Evolutionary conservation across 2,797 vertebrate genomes (phyloP).

Genomic region (Cuniculus paca): DNA sequence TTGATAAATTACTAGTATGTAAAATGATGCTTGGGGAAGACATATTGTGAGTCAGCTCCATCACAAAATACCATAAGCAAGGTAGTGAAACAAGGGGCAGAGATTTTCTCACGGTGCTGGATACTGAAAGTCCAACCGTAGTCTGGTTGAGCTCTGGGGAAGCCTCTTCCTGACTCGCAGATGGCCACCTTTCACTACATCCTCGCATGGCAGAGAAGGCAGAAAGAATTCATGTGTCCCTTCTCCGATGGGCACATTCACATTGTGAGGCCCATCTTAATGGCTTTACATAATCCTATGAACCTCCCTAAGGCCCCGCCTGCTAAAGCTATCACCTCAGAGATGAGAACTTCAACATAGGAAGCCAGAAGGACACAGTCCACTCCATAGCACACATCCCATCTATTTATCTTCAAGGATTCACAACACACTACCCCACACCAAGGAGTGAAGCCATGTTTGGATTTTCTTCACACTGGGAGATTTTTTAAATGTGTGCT

Average conservation of each 20-base stretch:
- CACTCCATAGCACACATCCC: fast-evolving
- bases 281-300: background rate
- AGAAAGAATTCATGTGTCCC: background rate
- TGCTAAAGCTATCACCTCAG: background rate
- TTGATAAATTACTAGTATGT: background rate
- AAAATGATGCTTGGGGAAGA: background rate
- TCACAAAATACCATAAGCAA: background rate
- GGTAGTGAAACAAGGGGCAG: background rate
- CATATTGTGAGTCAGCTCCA: background rate
- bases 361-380: too few species aligned
- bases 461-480: background rate
- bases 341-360: fast-evolving
- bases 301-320: background rate
- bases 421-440: background rate
- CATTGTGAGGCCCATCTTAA: background rate
- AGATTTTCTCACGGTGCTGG: background rate
- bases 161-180: background rate
- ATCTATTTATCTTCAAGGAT: background rate
- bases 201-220: background rate
- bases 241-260: background rate
- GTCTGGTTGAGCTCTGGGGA: fast-evolving
- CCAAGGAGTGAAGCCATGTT: fast-evolving
- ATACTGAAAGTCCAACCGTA: background rate
- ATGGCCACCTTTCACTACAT: fast-evolving
- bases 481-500: background rate